Base-by-base conservation (phyloP, 2,797 vertebrate genomes). In the Acipenser transmontanus region DNA sequence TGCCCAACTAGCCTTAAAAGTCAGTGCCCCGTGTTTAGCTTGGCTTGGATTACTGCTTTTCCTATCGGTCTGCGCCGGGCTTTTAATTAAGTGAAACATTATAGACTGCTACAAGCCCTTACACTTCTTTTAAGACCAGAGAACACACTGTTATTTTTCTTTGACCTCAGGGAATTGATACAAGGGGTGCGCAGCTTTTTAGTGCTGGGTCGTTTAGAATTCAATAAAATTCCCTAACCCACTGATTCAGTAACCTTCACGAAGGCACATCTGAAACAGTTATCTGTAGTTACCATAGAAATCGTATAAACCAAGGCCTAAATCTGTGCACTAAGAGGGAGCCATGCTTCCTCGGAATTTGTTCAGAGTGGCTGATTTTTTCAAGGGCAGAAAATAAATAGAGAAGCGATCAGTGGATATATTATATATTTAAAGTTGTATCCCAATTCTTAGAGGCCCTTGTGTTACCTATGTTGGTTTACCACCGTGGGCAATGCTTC, bases 61-160 rank as follows among this genome's bases (percentile, higher is more conserved):
- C 61, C 50, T 72, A 61, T 72, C 70, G 50, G 50, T 13, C 7
- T 49, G 50, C 47, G 63, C 61, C 54, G 14, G 47, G 52, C 59
- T 61, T 77, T 73, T 59, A 69, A 65, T 68, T 68, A 70, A 70
- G 54, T 20, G 48, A 65, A 68, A 61, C 49, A n/a, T 50, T 54
- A 61, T 48, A 64, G 51, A 64, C 56, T 67, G 54, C 60, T 66
- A 47, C 17, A 64, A 61, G 62, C 48, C 65, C 69, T 71, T 68
- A 57, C 57, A 47, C 61, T 50, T 57, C 54, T 48, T 17, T 48
- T 50, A 20, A 34, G 61, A 57, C 9, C 12, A 66, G 69, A 66
- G 61, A 57, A 7, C 12, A 66, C 64, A 66, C 64, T 71, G 56
- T 54, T 63, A 48, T 68, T 63, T 34, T 54, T 34, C 57, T 51